phyloP scores from a whole-genome alignment of 1,140 invertebrate genomes.

The Thaumatotibia leucotreta region DNA sequence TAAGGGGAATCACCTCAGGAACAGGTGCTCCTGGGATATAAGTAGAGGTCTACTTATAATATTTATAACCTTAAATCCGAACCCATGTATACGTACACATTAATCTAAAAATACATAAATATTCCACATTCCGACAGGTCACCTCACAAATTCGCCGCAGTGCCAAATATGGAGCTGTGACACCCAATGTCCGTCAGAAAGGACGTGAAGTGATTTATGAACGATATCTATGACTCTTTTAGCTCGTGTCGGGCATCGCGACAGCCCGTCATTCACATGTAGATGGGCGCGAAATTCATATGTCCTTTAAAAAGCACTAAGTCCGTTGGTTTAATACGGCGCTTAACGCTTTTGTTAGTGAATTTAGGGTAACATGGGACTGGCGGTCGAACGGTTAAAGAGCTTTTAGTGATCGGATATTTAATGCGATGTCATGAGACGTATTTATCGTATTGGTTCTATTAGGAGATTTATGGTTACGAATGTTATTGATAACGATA shows the following conservation, averaged over 20 bases:
- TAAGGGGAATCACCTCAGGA: too few relatives aligned
- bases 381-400: not conserved
- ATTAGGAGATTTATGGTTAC: not conserved
- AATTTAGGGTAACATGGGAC: not conserved
- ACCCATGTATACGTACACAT: not conserved
- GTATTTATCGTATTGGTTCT: not conserved
- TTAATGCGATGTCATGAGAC: not conserved
- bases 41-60: too few relatives aligned
- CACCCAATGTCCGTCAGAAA: not conserved
- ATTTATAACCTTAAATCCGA: too few relatives aligned
- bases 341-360: not conserved
- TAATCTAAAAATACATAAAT: not conserved
- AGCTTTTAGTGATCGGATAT: not conserved
- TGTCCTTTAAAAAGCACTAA: not conserved
- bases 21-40: too few relatives aligned
- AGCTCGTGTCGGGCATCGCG: not conserved
- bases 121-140: not conserved
- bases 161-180: not conserved
- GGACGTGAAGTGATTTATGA: constrained; percentile 4
- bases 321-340: not conserved
- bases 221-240: not conserved
- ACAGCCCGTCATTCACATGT: constrained; percentile 3
- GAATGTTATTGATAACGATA: too few relatives aligned
- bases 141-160: not conserved
- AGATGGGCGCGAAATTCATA: not conserved